Evolutionary conservation across 1,140 invertebrate genomes (phyloP).

Genomic region (Pogonomyrmex californicus): DNA sequence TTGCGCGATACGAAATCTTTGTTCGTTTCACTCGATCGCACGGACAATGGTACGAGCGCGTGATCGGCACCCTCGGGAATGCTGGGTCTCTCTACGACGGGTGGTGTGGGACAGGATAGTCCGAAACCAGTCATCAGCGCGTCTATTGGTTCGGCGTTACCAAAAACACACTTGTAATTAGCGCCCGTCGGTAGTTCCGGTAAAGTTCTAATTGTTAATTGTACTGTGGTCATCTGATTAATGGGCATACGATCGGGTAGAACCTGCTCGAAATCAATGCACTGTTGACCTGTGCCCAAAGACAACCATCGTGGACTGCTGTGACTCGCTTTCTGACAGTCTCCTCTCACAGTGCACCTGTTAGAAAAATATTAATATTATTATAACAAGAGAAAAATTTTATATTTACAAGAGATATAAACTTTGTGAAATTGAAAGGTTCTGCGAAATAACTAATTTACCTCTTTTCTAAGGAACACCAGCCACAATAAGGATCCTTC

Average conservation of each 20-base stretch:
- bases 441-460: constrained; percentile 79
- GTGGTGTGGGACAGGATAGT: constrained; percentile 94
- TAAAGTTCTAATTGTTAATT: constrained; percentile 95
- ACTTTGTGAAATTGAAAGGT: neutral
- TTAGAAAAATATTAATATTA: constrained; percentile 72
- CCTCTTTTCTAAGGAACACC: constrained; percentile 98
- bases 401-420: constrained; percentile 54
- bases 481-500: constrained; percentile 98
- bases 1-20: constrained; percentile 97
- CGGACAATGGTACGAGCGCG: constrained; percentile 96
- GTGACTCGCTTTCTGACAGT: constrained; percentile 95
- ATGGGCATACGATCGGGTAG: constrained; percentile 96
- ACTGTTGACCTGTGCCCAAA: constrained; percentile 96
- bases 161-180: constrained; percentile 98
- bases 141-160: constrained; percentile 94
- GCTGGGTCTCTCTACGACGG: constrained; percentile 91
- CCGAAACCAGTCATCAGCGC: constrained; percentile 93
- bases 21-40: constrained; percentile 97
- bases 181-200: constrained; percentile 95
- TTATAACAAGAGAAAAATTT: constrained; percentile 62
- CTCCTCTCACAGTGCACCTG: constrained; percentile 94
- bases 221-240: constrained; percentile 93
- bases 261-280: constrained; percentile 98
- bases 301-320: constrained; percentile 97
- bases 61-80: constrained; percentile 95